Conservation (phyloP, 2,797 vertebrate genomes). For the Rhinoraja longicauda region DNA sequence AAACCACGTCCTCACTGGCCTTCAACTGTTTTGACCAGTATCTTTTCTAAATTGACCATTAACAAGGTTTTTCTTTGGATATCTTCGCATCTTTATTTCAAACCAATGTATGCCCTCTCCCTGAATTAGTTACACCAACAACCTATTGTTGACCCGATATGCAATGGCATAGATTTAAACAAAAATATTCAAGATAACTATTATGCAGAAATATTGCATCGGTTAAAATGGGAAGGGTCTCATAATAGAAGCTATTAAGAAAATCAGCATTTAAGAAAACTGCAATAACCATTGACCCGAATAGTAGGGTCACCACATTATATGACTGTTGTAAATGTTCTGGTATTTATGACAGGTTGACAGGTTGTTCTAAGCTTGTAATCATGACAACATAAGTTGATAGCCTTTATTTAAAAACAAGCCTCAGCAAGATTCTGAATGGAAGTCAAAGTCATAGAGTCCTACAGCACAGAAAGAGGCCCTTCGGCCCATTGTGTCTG, state of each 20-base stretch:
- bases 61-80: not conserved
- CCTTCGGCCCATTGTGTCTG: too few relatives aligned
- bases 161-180: not conserved
- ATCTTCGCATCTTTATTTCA: not conserved
- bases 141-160: not conserved
- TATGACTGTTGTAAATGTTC: not conserved
- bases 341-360: conserved; percentile 14
- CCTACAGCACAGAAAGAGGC: too few relatives aligned
- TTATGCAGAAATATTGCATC: not conserved
- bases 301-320: not conserved
- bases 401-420: not conserved
- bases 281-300: not conserved
- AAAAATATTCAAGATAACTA: not conserved
- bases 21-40: not conserved
- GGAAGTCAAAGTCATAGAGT: too few relatives aligned
- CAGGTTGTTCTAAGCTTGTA: conserved; percentile 7
- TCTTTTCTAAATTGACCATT: not conserved
- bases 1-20: not conserved
- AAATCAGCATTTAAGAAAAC: not conserved
- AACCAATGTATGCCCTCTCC: not conserved
- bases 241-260: not conserved
- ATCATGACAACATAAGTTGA: conserved; percentile 18
- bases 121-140: not conserved
- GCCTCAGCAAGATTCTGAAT: not conserved
- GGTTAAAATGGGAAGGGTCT: not conserved